Base-by-base conservation (phyloP, 1,140 invertebrate species). In the Helicoverpa zea region DNA sequence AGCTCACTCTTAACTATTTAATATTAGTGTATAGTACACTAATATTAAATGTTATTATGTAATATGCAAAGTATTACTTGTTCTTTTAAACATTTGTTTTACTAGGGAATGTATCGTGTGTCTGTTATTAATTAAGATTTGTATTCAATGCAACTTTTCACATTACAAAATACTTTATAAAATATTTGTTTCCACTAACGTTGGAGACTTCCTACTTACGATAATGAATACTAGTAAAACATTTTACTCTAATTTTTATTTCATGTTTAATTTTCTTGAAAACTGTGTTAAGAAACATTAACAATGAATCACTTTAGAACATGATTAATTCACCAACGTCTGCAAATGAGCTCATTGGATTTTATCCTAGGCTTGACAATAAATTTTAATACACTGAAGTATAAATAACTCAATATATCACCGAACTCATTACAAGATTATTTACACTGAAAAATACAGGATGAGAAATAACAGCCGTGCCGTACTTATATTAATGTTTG, bases 381-480 rank as follows among this genome's bases (percentile, higher is more conserved):
- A 78, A 66, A 78, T 78, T 78, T 78, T 35, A 54, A 66, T 78
- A 61, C 18, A 13, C 11, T 0, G 12, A 63, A 52, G 16, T 49
- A 76, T 51, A 76, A 76, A 76, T 76, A 76, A 63, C 73, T 73
- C 70, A 18, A 63, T 63, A 47, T 76, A 47, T 63, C 56, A 43
- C 43, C 47, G 18, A 51, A 63, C 58, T 76, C 73, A 76, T 76
- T 76, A 76, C 49, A 52, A 72, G 23, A 30, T 72, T 29, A 72
- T 72, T 58, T 47, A 43, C 13, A 66, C 51, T 43, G 18, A 78
- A 78, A 66, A 75, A 75, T 59, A 78, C 51, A 54, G 63, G 61
- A 78, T 66, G 75, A 78, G 16, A 64, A 51, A 66, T 56, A 78
- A 78, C 75, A 78, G 75, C 75, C 75, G 75, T 30, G n/a, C 49